Conservation (phyloP, 2,888 invertebrate genomes). For the Drosophila mercatorum region DNA sequence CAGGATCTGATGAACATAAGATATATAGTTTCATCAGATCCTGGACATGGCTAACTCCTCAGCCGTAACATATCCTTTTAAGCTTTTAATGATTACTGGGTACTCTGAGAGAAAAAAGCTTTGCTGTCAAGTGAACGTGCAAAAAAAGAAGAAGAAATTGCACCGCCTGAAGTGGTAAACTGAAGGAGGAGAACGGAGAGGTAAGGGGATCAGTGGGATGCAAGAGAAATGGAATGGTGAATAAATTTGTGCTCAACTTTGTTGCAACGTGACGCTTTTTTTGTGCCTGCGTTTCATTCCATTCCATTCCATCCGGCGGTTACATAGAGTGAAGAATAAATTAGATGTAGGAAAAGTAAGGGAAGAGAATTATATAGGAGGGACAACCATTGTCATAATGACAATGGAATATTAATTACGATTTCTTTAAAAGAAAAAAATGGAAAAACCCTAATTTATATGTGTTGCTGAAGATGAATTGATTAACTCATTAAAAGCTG, state of each 20-base stretch:
- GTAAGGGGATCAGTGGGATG: background rate
- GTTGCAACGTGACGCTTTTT: slow-evolving; percentile 63
- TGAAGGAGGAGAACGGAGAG: background rate
- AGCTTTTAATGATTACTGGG: slow-evolving; percentile 12
- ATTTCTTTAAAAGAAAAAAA: slow-evolving; percentile 22
- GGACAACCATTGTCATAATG: slow-evolving; percentile 67
- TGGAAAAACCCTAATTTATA: background rate
- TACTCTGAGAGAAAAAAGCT: slow-evolving; percentile 31
- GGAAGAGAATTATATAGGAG: background rate
- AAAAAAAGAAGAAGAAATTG: slow-evolving; percentile 39
- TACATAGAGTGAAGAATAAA: slow-evolving; percentile 8
- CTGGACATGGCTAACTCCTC: too few species aligned
- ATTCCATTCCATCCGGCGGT: slow-evolving; percentile 20
- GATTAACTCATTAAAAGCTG: too few species aligned
- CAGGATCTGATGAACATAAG: too few species aligned
- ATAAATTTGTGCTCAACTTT: slow-evolving; percentile 56
- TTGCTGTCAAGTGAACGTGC: slow-evolving; percentile 30
- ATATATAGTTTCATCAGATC: too few species aligned
- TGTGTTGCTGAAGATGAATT: too few species aligned
- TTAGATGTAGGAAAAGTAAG: background rate
- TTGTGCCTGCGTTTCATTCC: slow-evolving; percentile 1
- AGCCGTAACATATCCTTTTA: background rate
- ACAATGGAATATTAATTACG: slow-evolving; percentile 62
- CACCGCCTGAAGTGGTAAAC: slow-evolving; percentile 28
- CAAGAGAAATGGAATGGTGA: slow-evolving; percentile 7